A percentile compares a stretch with the other conserved stretches of the same genome.
These are phyloP conservation scores for Priocnemis perturbator DNA, from an alignment of 2,888 invertebrate species.

Conservation along the genomic window DNA sequence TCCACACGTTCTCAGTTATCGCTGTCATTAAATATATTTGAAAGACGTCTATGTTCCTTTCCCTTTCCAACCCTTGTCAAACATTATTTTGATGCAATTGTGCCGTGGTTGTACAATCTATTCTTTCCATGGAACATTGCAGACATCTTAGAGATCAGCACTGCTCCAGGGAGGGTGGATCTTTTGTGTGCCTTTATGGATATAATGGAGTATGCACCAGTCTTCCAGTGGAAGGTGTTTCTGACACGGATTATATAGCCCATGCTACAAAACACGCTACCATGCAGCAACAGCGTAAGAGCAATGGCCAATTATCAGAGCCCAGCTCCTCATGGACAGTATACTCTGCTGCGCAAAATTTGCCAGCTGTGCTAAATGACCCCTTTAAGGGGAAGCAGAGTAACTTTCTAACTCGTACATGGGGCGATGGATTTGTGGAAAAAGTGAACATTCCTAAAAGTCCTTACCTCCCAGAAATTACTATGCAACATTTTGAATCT, in stretches of 20 bases:
- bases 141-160: constrained; percentile 89
- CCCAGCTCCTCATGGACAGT: constrained; percentile 82
- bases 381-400: constrained; percentile 93
- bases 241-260: constrained; percentile 90
- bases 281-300: constrained; percentile 74
- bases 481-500: constrained; percentile 88
- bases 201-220: constrained; percentile 91
- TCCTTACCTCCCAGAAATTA: constrained; percentile 89
- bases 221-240: constrained; percentile 91
- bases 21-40: no score
- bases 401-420: constrained; percentile 97
- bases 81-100: no score
- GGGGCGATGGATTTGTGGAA: constrained; percentile 97
- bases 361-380: constrained; percentile 97
- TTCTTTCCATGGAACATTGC: constrained; percentile 60
- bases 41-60: no score
- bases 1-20: no score
- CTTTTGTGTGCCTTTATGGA: constrained; percentile 91
- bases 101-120: no score
- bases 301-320: constrained; percentile 74
- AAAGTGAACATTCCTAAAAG: constrained; percentile 86
- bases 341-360: constrained; percentile 93
- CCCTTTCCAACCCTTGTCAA: no score
- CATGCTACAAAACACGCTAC: constrained; percentile 84
- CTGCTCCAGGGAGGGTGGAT: constrained; percentile 90